Evolutionary conservation across 1,140 invertebrate genomes (phyloP), one percentile per base, ranked within the genome.

Genomic region (Hypsibius dujardini): DNA sequence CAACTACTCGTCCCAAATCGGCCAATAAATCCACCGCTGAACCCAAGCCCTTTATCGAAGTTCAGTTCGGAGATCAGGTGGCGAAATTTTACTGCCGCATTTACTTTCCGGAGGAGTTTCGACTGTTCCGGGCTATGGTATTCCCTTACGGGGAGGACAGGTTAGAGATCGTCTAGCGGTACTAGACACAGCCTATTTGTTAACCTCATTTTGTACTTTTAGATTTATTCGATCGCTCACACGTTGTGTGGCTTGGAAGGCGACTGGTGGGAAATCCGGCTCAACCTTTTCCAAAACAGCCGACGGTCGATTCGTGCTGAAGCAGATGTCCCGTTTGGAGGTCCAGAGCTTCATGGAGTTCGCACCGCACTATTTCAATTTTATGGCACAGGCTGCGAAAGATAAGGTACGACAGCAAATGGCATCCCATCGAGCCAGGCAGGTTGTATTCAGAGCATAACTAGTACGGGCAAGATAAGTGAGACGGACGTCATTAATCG

Each of bases 241-340:
- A 47, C 83, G 88, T 71, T 97, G 92, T 78, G 85, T 90, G 42
- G 86, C 87, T 47, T 99, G 95, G 95, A 87, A 90, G 46, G 92
- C 95, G 0, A 83, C 87, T 72, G 95, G 94, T 59, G 95, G 95
- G 14, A 98, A 98, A 80, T 96, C 92, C 12, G 94, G 95, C 1
- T 95, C 92, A 46, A 85, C 87, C 12, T 98, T 99, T 81, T 90
- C 88, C 76, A 97, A 98, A 83, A 97, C 92, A 28, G 82, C 86
- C 79, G 94, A 98, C 82, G 93, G 98, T 80, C 84, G 95, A 59
- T 98, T 96, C 78, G 90, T 99, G 70, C 80, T 99, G 73, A 99
- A 98, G 78, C 92, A 97, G 81, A 94, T 98, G 90, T 89, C 88
- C 7, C 85, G 87, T 62, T 84, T 88, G 71, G 95, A 99, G 77